Evolutionary conservation across 2,113 vertebrate genomes (phyloP), one percentile per base, ranked within the genome.

Genomic region (Malaclemys terrapin): DNA sequence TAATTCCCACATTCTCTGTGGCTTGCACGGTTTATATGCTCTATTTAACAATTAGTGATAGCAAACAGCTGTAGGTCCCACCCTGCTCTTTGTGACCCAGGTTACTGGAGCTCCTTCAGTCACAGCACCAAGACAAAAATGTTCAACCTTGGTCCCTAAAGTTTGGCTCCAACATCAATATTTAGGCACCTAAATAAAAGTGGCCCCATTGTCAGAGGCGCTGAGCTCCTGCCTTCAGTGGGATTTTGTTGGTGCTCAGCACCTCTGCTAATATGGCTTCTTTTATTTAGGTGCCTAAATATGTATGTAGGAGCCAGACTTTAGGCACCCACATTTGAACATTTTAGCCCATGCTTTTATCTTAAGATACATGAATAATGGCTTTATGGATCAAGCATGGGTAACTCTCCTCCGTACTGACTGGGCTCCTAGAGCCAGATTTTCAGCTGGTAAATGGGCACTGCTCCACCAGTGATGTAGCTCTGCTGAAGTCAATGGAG

Each of bases 11-110:
- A 7, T 52, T 84, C 59, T 81, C 57, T 65, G 72, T 65, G 59
- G 53, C 57, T 94, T 0, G 0, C 0, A 0, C 6, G 49, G 82
- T 79, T 91, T 3, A 0, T 76, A 3, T 82, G 65, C 84, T 89
- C 25, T 83, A 4, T 35, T 12, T 87, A 52, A 76, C 56, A 49
- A 45, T 13, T 35, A n/a, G 25, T 88, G 35, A 35, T 45, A 38
- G 45, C 29, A 29, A 65, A 62, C 17, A 31, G 45, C 53, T n/a
- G 47, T 50, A 38, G 10, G 35, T 25, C 42, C 19, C 6, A 20
- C 52, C 59, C 31, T 42, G 35, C 53, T 75, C 27, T 50, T 56
- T 47, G 35, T 49, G 12, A 57, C 62, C 54, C 72, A 80, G 20
- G 56, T 83, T 47, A 87, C 31, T 29, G 50, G 84, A 59, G 45